A percentile compares a stretch with the other conserved stretches of the same genome.
phyloP scores from a whole-genome alignment of 2,113 vertebrate species.

The Dolichotis patagonum region DNA sequence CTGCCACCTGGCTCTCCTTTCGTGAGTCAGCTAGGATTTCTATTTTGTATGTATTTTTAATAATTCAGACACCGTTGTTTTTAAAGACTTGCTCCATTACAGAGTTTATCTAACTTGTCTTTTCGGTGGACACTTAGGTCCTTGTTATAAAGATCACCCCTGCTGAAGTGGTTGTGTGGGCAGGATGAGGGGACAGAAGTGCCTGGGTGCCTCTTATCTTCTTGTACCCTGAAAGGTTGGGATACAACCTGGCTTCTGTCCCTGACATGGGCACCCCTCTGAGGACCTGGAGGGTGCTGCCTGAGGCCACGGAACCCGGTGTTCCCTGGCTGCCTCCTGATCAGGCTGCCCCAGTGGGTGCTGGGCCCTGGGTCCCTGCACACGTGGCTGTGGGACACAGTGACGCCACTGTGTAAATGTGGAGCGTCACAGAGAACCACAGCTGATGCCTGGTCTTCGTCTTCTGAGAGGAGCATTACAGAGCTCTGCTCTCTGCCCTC shows the following conservation, averaged over 20 bases:
- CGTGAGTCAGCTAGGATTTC: background rate
- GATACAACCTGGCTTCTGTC: background rate
- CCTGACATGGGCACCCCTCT: background rate
- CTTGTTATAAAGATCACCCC: background rate
- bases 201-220: background rate
- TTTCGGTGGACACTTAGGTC: background rate
- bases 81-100: background rate
- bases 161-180: background rate
- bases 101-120: background rate
- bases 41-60: background rate
- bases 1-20: background rate
- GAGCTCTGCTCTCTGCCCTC: background rate
- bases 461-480: background rate
- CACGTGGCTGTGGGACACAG: background rate
- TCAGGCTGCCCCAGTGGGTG: background rate
- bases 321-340: background rate
- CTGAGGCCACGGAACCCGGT: background rate
- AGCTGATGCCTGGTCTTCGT: background rate
- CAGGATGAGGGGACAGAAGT: background rate
- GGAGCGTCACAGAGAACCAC: background rate
- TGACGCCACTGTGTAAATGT: rapidly evolving
- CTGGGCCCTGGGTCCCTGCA: background rate
- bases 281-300: background rate
- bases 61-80: background rate
- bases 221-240: background rate